Conservation (phyloP, 2,797 vertebrate species). For the Hypotaenidia philippensis region DNA sequence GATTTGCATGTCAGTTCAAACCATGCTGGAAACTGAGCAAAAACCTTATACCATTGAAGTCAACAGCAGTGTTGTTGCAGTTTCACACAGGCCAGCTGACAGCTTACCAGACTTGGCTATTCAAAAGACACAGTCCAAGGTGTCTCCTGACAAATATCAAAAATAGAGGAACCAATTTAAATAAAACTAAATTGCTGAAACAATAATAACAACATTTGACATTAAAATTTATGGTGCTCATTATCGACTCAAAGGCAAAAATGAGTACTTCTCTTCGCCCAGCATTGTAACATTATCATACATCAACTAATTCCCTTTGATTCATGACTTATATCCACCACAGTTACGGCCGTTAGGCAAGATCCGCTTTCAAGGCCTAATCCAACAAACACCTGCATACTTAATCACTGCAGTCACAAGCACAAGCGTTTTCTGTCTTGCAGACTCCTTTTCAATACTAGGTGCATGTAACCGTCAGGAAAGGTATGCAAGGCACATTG, state of each 20-base stretch:
- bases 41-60: neutral
- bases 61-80: neutral
- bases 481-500: neutral
- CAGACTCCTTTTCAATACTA: neutral
- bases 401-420: slow-evolving; percentile 38
- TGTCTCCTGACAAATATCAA: neutral
- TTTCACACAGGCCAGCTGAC: neutral
- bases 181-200: neutral
- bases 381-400: slow-evolving; percentile 42
- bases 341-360: neutral
- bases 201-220: neutral
- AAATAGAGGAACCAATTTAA: neutral
- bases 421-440: neutral
- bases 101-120: neutral
- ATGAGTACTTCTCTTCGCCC: neutral
- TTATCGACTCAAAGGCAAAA: neutral
- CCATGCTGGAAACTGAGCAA: neutral
- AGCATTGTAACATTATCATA: neutral
- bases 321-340: slow-evolving; percentile 3
- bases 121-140: neutral
- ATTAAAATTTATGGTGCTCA: slow-evolving; percentile 28
- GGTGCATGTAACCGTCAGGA: neutral
- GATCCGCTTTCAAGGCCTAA: slow-evolving; percentile 1
- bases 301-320: slow-evolving; percentile 32
- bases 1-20: neutral